phyloP scores from a whole-genome alignment of 2,888 invertebrate species.

The Caradrina kadenii region DNA sequence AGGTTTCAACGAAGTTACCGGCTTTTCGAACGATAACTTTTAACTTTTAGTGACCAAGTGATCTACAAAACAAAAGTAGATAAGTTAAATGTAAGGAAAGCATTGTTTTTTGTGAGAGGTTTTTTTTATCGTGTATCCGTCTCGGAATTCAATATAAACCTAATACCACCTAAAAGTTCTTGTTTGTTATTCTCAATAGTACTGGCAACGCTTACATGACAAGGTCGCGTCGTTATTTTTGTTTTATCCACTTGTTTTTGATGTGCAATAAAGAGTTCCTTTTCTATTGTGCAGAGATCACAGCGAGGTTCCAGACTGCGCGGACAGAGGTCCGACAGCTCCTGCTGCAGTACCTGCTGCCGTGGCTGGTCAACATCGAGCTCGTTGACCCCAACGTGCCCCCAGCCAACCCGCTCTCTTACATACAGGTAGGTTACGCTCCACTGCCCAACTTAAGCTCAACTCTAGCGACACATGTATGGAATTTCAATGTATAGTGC shows the following conservation, averaged over 20 bases:
- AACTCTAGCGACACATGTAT: background rate
- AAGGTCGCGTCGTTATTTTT: too few relatives aligned
- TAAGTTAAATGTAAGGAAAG: too few relatives aligned
- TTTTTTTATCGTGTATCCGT: too few relatives aligned
- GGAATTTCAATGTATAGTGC: too few relatives aligned
- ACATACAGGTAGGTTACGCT: slow-evolving; percentile 92
- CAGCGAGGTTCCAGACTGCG: slow-evolving; percentile 98
- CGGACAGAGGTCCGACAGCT: slow-evolving; percentile 97
- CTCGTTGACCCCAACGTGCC: slow-evolving; percentile 98
- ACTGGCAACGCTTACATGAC: too few relatives aligned
- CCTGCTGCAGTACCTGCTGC: slow-evolving; percentile 97
- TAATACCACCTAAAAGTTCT: too few relatives aligned
- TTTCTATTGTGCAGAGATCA: slow-evolving; percentile 94
- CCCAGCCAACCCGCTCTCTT: slow-evolving; percentile 95
- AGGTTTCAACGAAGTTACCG: background rate
- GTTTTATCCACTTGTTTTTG: too few relatives aligned
- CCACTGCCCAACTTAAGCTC: background rate
- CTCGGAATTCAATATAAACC: too few relatives aligned
- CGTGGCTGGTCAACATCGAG: slow-evolving; percentile 99
- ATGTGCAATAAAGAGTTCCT: background rate
- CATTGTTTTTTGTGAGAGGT: too few relatives aligned
- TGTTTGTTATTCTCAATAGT: too few relatives aligned
- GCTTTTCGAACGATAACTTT: background rate
- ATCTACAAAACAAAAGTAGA: too few relatives aligned
- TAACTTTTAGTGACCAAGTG: background rate